A percentile compares a stretch with the other conserved stretches of the same genome.
Conservation (phyloP, 2,888 invertebrate genomes). For the Tenthredo scrophulariae region DNA sequence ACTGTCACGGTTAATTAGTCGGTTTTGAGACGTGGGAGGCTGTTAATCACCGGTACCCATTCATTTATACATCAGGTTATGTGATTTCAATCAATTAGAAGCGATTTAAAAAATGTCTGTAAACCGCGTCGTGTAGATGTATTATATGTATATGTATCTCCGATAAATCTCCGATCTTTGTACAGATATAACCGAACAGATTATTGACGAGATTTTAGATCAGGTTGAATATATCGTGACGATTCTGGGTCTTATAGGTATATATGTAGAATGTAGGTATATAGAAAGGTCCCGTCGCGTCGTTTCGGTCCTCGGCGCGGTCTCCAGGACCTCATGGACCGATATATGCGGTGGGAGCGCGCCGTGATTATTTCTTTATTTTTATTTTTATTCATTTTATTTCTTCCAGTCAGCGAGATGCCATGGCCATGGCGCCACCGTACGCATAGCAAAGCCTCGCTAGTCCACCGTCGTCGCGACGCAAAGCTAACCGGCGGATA, state of each 20-base stretch:
- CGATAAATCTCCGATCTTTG: not conserved
- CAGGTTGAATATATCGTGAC: not conserved
- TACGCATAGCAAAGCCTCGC: conserved; percentile 62
- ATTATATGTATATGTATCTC: not conserved
- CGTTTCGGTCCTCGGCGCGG: not conserved
- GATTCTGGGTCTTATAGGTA: not conserved
- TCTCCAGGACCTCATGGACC: conserved; percentile 3
- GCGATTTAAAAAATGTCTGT: not conserved
- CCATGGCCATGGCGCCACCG: conserved; percentile 73
- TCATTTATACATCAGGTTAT: not conserved
- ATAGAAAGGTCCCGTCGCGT: conserved; percentile 7
- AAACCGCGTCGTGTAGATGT: not conserved
- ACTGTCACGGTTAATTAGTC: conserved; percentile 41
- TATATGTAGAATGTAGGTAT: not conserved
- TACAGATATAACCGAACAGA: not conserved
- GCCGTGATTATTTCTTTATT: conserved; percentile 43
- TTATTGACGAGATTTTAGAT: conserved; percentile 3
- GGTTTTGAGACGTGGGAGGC: not conserved
- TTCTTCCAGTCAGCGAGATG: conserved; percentile 63
- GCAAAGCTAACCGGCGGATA: not conserved
- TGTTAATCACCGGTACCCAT: conserved; percentile 3
- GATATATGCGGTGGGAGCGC: conserved; percentile 27
- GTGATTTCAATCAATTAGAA: not conserved
- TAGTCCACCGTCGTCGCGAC: not conserved
- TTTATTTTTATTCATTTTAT: conserved; percentile 50